Percentiles rank a stretch among this genome's conserved stretches.
Conservation (phyloP, 2,888 invertebrate genomes). For the Andrena flavipes region DNA sequence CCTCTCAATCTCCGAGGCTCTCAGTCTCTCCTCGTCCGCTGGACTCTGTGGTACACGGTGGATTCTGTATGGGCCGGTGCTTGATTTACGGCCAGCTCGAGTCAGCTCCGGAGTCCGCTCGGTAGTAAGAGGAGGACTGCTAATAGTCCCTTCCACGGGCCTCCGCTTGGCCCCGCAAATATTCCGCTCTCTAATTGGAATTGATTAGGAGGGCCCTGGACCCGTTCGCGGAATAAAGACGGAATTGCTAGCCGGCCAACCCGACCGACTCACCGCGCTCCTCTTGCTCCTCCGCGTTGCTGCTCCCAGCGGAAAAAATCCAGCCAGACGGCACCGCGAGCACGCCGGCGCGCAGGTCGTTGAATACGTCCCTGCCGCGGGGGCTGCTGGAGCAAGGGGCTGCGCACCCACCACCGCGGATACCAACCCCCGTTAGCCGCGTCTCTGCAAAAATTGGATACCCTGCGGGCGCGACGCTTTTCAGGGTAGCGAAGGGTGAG, state of each 20-base stretch:
- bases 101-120: conserved; percentile 76
- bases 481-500: too few species aligned
- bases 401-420: background rate
- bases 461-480: background rate
- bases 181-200: conserved; percentile 85
- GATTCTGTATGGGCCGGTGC: conserved; percentile 75
- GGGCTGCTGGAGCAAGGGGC: conserved; percentile 7
- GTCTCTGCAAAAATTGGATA: background rate
- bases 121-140: conserved; percentile 81
- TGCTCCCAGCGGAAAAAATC: conserved; percentile 52
- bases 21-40: conserved; percentile 54
- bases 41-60: conserved; percentile 34
- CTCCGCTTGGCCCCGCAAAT: conserved; percentile 80
- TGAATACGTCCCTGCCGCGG: conserved; percentile 32
- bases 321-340: conserved; percentile 38
- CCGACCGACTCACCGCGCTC: conserved; percentile 29
- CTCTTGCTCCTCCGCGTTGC: conserved; percentile 11
- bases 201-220: conserved; percentile 82
- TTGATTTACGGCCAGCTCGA: conserved; percentile 83
- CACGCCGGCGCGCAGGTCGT: conserved; percentile 35
- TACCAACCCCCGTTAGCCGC: conserved; percentile 21
- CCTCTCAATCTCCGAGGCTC: background rate
- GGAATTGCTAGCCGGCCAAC: conserved; percentile 76
- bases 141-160: conserved; percentile 82
- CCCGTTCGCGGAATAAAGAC: conserved; percentile 79